These are phyloP conservation scores for Zaprionus obscuricornis DNA, from an alignment of 2,888 invertebrate genomes.

Conservation along the genomic window DNA sequence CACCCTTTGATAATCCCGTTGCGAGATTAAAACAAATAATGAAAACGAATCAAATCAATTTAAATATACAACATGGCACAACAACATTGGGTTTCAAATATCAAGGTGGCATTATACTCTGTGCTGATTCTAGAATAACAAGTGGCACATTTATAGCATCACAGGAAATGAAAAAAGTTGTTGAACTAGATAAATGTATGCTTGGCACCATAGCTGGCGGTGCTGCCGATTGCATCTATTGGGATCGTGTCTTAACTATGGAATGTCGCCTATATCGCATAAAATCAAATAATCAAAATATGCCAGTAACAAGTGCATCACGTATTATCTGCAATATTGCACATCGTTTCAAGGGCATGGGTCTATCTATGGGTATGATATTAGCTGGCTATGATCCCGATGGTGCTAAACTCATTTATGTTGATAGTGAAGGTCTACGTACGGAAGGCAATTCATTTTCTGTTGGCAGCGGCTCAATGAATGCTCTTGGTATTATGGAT, in stretches of 20 bases:
- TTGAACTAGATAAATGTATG: slow-evolving; percentile 97
- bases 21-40: too few species aligned
- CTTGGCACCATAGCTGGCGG: slow-evolving; percentile 98
- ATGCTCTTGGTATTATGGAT: slow-evolving; percentile 97
- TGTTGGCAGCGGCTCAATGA: slow-evolving; percentile 97
- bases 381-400: slow-evolving; percentile 96
- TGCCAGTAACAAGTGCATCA: slow-evolving; percentile 98
- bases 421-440: slow-evolving; percentile 97
- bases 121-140: slow-evolving; percentile 98
- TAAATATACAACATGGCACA: slow-evolving; percentile 97
- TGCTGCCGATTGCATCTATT: slow-evolving; percentile 99
- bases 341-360: slow-evolving; percentile 98
- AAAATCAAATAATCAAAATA: slow-evolving; percentile 95
- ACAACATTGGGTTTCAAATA: slow-evolving; percentile 98
- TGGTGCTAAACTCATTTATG: slow-evolving; percentile 96
- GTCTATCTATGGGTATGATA: slow-evolving; percentile 97
- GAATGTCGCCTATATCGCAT: slow-evolving; percentile 98
- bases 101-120: slow-evolving; percentile 96
- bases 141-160: slow-evolving; percentile 97
- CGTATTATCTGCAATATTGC: slow-evolving; percentile 98
- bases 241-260: slow-evolving; percentile 97
- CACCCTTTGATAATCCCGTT: too few species aligned
- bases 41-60: slow-evolving; percentile 94
- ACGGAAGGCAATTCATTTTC: slow-evolving; percentile 96
- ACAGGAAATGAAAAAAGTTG: slow-evolving; percentile 97